These are phyloP conservation scores for Motacilla alba DNA, from an alignment of 2,113 vertebrate species.

Conservation along the genomic window DNA sequence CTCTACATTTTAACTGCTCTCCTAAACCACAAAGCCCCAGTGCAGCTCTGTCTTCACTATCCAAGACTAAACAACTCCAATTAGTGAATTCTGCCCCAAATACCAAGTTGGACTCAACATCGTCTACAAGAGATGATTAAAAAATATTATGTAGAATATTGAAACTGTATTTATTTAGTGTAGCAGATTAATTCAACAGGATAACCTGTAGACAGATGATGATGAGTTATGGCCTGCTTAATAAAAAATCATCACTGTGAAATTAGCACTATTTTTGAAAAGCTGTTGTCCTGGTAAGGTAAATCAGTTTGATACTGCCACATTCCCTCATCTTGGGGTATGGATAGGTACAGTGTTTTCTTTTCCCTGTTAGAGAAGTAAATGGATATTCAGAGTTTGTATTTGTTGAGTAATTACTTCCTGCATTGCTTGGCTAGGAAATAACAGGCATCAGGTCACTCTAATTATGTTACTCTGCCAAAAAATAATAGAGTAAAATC, in stretches of 20 bases:
- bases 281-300: background rate
- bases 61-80: background rate
- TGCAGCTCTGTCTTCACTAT: background rate
- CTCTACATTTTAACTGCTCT: background rate
- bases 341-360: background rate
- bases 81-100: background rate
- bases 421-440: background rate
- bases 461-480: background rate
- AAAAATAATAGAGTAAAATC: background rate
- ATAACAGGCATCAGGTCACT: background rate
- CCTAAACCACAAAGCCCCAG: no score
- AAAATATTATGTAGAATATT: background rate
- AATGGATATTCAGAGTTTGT: background rate
- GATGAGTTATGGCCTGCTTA: background rate
- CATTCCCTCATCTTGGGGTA: background rate
- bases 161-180: background rate
- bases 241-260: background rate
- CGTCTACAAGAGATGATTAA: background rate
- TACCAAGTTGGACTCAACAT: background rate
- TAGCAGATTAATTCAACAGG: background rate
- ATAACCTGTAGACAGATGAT: background rate
- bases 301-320: background rate
- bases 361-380: background rate
- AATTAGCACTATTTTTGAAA: background rate
- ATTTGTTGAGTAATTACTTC: background rate